Base-by-base conservation (phyloP, 2,888 invertebrate species). In the Liodrosophila aerea region DNA sequence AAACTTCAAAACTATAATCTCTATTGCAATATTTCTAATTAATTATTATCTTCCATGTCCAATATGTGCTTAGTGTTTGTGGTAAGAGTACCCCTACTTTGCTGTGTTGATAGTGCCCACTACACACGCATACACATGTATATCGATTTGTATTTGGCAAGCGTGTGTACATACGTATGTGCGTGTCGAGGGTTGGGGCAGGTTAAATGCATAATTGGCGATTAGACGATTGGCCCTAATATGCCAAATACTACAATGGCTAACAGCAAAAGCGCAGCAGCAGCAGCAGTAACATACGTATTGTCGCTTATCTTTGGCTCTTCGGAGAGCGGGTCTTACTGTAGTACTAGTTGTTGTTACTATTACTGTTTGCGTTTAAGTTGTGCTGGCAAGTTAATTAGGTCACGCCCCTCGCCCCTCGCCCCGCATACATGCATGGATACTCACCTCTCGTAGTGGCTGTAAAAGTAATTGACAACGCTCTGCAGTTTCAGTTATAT, bases 201-300 rank as follows among this genome's bases (percentile, higher is more conserved):
- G 54, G 44, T 69, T 64, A 68, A 68, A 66, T 85, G 85, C 72
- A 85, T 80, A 85, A 85, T 82, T 85, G 77, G 81, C 77, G 85
- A 85, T 82, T 82, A 85, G 77, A 76, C 84, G 73, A 76, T 85
- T 85, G 81, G 71, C 82, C 85, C 77, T 74, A 85, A 82, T 82
- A 83, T 78, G 81, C 64, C 60, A 76, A 53, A 73, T 47, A 62
- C 43, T 73, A 62, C 67, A 68, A 51, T 46, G 58, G 64, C 43
- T 64, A 63, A 61, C 81, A 80, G 61, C 72, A 64, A 67, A 67
- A 74, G 77, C 70, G 46, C 66, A 65, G 45, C 73, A 59, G 64
- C 63, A 56, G 37, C 27, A 15, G 39, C 57, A 15, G 39, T 52
- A 58, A 44, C 64, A 54, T 51, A 39, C 51, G 40, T 27, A 45